These are phyloP conservation scores for Pachyuromys duprasi DNA, from an alignment of 2,797 vertebrate species.

Conservation along the genomic window DNA sequence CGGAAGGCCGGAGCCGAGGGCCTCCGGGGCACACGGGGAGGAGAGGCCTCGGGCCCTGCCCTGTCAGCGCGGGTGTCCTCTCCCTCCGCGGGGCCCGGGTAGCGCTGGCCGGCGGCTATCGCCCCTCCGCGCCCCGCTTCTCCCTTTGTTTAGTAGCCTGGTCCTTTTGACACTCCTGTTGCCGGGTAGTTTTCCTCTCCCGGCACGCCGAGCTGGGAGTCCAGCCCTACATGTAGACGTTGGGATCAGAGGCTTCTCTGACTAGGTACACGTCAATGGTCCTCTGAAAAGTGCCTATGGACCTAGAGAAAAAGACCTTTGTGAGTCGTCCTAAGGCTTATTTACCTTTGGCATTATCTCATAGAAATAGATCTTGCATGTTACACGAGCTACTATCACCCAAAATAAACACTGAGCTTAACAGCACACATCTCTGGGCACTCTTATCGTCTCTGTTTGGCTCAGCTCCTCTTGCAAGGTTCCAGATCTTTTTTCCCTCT, in stretches of 20 bases:
- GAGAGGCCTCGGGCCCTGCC: conserved; percentile 18
- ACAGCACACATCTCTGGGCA: not conserved
- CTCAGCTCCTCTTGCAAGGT: not conserved
- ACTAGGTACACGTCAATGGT: not conserved
- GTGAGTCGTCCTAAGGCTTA: not conserved
- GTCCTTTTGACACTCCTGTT: not conserved
- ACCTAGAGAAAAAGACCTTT: not conserved
- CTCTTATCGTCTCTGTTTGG: not conserved
- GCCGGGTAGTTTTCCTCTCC: not conserved
- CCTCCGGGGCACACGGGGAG: not conserved
- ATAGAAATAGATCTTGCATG: not conserved
- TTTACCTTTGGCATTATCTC: not conserved
- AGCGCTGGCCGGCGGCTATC: not conserved
- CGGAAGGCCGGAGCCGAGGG: conserved; percentile 46
- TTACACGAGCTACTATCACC: not conserved
- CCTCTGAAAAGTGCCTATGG: not conserved
- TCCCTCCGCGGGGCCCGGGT: not conserved
- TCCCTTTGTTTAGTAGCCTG: conserved; percentile 62
- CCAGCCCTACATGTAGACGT: not conserved
- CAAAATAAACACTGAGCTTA: not conserved
- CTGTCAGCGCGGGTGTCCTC: not conserved
- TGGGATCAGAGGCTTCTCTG: not conserved
- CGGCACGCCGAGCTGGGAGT: not conserved
- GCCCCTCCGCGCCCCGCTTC: not conserved
- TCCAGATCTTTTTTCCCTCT: not conserved